Evolutionary conservation across 1,140 invertebrate genomes (phyloP).

Genomic region (Drosophila arawakana): DNA sequence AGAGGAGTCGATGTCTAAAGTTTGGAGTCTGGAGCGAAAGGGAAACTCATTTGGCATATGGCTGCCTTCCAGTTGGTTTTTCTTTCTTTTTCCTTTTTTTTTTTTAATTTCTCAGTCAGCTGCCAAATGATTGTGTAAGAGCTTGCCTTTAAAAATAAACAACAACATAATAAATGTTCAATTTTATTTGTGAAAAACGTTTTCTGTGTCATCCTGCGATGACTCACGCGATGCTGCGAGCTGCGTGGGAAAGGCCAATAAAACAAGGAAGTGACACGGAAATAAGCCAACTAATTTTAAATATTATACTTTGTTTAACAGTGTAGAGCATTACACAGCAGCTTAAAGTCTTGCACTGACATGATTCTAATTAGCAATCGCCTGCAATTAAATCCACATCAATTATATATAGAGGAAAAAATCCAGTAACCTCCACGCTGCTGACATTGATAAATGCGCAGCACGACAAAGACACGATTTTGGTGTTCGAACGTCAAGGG

Average conservation of each 20-base stretch:
- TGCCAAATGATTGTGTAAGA: slow-evolving; percentile 72
- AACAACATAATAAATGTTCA: slow-evolving; percentile 73
- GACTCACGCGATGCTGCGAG: slow-evolving; percentile 70
- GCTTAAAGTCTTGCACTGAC: slow-evolving; percentile 12
- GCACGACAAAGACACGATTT: slow-evolving; percentile 66
- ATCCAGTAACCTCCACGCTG: slow-evolving; percentile 38
- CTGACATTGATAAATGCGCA: slow-evolving; percentile 76
- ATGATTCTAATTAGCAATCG: slow-evolving; percentile 72
- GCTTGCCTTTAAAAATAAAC: slow-evolving; percentile 9
- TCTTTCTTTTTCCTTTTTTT: not conserved
- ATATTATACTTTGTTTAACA: slow-evolving; percentile 4
- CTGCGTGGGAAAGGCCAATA: slow-evolving; percentile 77
- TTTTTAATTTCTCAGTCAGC: slow-evolving; percentile 75
- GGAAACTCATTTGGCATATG: slow-evolving; percentile 61
- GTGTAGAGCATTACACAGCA: slow-evolving; percentile 67
- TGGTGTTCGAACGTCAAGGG: slow-evolving; percentile 29
- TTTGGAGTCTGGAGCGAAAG: slow-evolving; percentile 30
- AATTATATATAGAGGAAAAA: slow-evolving; percentile 40
- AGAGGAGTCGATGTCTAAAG: slow-evolving; percentile 62
- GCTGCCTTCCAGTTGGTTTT: not conserved
- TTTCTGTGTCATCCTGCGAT: slow-evolving; percentile 63
- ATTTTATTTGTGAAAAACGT: slow-evolving; percentile 59
- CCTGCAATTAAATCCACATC: slow-evolving; percentile 77
- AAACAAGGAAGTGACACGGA: slow-evolving; percentile 67
- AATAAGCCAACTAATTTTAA: slow-evolving; percentile 5